Conservation (phyloP, 2,888 invertebrate species). For the Cataglyphis livida region DNA sequence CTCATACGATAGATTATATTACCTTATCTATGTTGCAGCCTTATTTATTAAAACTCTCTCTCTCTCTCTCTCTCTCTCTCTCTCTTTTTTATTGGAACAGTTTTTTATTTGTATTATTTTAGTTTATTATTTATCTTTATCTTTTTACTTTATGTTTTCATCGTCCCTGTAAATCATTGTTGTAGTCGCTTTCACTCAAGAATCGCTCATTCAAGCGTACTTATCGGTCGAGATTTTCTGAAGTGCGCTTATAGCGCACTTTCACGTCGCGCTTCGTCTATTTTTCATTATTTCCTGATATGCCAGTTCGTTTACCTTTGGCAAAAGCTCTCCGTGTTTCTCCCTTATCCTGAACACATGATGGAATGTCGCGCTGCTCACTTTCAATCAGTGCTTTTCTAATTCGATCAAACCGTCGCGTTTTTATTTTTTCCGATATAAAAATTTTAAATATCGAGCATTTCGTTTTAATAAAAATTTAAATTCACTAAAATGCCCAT, state of each 20-base stretch:
- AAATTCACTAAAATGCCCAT: background rate
- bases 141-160: constrained; percentile 18
- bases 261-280: constrained; percentile 65
- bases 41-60: background rate
- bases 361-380: constrained; percentile 12
- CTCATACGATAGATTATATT: background rate
- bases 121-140: background rate
- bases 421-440: constrained; percentile 1
- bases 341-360: constrained; percentile 1
- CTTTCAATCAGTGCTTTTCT: constrained; percentile 9
- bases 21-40: background rate
- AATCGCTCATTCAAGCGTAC: constrained; percentile 67
- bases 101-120: background rate
- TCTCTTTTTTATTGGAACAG: background rate
- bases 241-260: constrained; percentile 63
- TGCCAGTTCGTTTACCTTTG: constrained; percentile 69
- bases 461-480: background rate
- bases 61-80: background rate
- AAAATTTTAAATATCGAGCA: background rate
- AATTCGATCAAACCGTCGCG: constrained; percentile 1
- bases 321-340: constrained; percentile 37
- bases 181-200: constrained; percentile 70
- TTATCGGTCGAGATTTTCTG: constrained; percentile 70
- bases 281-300: constrained; percentile 58
- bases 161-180: constrained; percentile 43